Evolutionary conservation across 2,797 vertebrate species (phyloP), one percentile per base, ranked within the genome.

Genomic region (Picus viridis): DNA sequence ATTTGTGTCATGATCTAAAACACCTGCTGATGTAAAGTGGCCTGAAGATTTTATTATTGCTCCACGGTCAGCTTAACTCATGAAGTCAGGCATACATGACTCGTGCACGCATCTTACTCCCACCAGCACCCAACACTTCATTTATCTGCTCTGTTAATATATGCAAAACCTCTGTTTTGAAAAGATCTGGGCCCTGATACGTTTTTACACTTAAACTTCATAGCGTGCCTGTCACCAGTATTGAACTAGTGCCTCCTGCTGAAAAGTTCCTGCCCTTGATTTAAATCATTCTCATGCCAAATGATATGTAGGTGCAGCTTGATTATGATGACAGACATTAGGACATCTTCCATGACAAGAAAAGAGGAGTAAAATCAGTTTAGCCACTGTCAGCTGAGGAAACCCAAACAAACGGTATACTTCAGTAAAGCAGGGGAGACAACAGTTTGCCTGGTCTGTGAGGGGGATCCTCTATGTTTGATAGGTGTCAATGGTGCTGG

Each of bases 31-130:
- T 91, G 61, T 68, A 47, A 90, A 93, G 86, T 57, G 70, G 29
- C 49, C 85, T 92, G 71, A 94, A 92, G 63, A 67, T 79, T 94
- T 96, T 92, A 89, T 86, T 86, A 68, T 45, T 87, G 41, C 20
- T 89, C 16, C 7, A 14, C 43, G 14, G 36, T 63, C 63, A 93
- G 10, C 51, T 83, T 75, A 75, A 75, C 24, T 86, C 56, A 34
- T 81, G 63, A 85, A 92, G 36, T 81, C 79, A 88, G 76, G 81
- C 32, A 26, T 26, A 54, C 3, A 10, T 71, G 56, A 77, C 19
- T 81, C 0, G 0, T 77, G 47, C 39, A 49, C 62, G 88, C 85
- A 79, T 93, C 93, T 75, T 73, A 57, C 47, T 90, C 73, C n/a
- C 74, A 70, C 23, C 3, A 1, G 49, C 20, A 76, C 7, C 7